Evolutionary conservation across 1,140 invertebrate species (phyloP), one percentile per base, ranked within the genome.

Genomic region (Anoplophora glabripennis): DNA sequence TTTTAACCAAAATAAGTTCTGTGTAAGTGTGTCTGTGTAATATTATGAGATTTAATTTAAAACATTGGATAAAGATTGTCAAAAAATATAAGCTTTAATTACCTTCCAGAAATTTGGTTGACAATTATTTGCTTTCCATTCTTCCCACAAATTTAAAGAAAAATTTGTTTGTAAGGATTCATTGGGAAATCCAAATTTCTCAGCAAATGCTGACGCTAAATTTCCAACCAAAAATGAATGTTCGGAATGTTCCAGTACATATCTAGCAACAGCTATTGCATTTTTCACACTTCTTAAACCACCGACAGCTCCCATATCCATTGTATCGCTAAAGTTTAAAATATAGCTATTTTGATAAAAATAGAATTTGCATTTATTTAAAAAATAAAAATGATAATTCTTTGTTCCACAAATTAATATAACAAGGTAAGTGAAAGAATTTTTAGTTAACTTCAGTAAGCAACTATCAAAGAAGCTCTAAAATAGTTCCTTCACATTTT

Each of bases 71-170:
- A n/a, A n/a, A n/a, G n/a, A n/a, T n/a, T n/a, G n/a, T n/a, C n/a
- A n/a, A n/a, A n/a, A n/a, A n/a, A n/a, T n/a, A n/a, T n/a, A n/a
- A 28, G 21, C 5, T 28, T 28, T 2, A 5, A 3, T 28, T 28
- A 92, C 93, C 80, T 82, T 83, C 92, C 97, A 96, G 78, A 89
- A 99, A 79, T 99, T 99, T 0, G 97, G 97, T 76, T 99, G 98
- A 76, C 98, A 99, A 46, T 86, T 84, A 9, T 84, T 79, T 1
- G 78, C 66, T 65, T 82, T 86, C 97, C 98, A 99, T 8, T 87
- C 67, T 48, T 79, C 68, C 84, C 89, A 94, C 58, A 89, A 80
- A 17, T 82, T 54, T 45, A 72, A 76, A 1, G 96, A 98, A 37
- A 82, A 76, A 35, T 83, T 72, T 0, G 95, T 97, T 7, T 81